These are phyloP conservation scores for Torymus tubicola DNA, from an alignment of 2,888 invertebrate species.

Conservation along the genomic window DNA sequence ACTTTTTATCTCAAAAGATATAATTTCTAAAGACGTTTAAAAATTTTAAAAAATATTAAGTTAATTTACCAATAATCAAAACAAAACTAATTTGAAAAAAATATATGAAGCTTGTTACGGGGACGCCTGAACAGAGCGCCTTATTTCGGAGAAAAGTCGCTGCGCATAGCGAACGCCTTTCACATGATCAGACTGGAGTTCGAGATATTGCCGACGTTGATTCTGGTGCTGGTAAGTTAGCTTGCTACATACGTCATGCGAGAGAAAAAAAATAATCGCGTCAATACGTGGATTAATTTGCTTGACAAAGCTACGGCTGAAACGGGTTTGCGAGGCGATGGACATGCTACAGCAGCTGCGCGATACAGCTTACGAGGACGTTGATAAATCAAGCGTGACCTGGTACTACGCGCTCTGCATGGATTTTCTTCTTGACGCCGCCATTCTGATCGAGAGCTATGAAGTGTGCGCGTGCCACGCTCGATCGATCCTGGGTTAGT, in stretches of 20 bases:
- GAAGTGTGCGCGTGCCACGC: conserved; percentile 77
- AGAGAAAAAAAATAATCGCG: neutral
- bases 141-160: conserved; percentile 62
- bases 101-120: conserved; percentile 59
- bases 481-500: conserved; percentile 65
- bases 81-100: no score
- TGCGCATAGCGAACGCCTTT: conserved; percentile 62
- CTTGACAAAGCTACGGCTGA: conserved; percentile 67
- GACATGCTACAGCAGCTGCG: conserved; percentile 76
- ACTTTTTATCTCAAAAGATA: no score
- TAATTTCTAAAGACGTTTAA: no score
- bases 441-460: conserved; percentile 78
- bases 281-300: neutral
- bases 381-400: conserved; percentile 68
- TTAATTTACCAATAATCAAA: no score
- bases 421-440: conserved; percentile 80
- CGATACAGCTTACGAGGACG: conserved; percentile 66
- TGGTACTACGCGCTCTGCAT: conserved; percentile 81
- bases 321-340: conserved; percentile 78
- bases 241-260: neutral
- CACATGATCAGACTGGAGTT: conserved; percentile 60
- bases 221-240: conserved; percentile 64
- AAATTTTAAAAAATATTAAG: no score
- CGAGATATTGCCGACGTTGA: conserved; percentile 63
- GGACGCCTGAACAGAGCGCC: conserved; percentile 63